Base-by-base conservation (phyloP, 2,888 invertebrate genomes). In the Siphlonurus alternatus region DNA sequence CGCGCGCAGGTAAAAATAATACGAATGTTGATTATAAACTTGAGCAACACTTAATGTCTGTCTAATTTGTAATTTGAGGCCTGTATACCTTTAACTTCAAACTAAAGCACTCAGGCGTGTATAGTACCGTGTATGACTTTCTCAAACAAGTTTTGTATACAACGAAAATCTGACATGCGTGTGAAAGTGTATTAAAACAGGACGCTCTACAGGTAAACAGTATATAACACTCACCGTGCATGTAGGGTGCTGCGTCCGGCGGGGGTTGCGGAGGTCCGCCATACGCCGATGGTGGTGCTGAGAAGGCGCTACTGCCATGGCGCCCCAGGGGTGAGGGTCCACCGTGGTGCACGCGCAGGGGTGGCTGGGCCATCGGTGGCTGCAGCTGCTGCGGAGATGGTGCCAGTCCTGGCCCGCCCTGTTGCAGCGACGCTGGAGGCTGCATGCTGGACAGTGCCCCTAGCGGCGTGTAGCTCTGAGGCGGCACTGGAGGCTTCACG, bases 371-470 rank as follows among this genome's bases (percentile, higher is more conserved):
- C n/a, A n/a, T n/a, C 25, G 71, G 70, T 63, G 71, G 63, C 61
- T 54, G 74, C 66, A 76, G 70, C 65, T 73, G 73, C 65, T 72
- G 73, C 76, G 76, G 69, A 65, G 66, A 70, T 23, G 76, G 77
- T 72, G 79, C 79, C 76, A 77, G 72, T 73, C 75, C 61, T 24
- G 59, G 51, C 53, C 7, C 23, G 10, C 25, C 51, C 7, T 63
- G 61, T 7, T 61, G 63, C 20, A 53, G 63, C 5, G 56, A 56
- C 15, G 85, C 87, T 0, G 87, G 86, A n/a, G 91, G 91, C 76
- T 90, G 84, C 91, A 92, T 92, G 70, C 87, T 90, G 53, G 90
- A 89, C 69, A 91, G 77, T 19, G 91, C 91, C 65, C 88, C 85
- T 68, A 92, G 79, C 2, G 91, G 91, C 59, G 91, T 89, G 75